phyloP scores from a whole-genome alignment of 2,113 vertebrate genomes.

The Cinclus mexicanus region DNA sequence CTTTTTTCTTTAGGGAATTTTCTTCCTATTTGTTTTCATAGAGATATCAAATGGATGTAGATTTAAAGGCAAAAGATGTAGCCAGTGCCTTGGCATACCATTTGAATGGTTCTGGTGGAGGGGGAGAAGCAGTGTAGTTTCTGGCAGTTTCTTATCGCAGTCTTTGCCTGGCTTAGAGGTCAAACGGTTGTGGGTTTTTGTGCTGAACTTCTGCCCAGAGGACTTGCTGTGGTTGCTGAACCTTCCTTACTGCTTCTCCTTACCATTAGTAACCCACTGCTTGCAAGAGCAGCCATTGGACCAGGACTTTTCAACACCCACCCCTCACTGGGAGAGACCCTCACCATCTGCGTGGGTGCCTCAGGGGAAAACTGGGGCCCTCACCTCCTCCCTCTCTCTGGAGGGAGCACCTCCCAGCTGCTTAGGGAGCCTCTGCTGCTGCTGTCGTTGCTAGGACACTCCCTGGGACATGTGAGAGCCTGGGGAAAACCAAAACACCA shows the following conservation, averaged over 20 bases:
- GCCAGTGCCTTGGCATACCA: background rate
- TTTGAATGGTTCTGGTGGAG: background rate
- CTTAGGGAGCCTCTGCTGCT: background rate
- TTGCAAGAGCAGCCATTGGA: background rate
- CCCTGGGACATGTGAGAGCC: background rate
- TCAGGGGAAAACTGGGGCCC: background rate
- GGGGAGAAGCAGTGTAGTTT: background rate
- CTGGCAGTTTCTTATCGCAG: background rate
- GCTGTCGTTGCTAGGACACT: background rate
- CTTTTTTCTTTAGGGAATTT: background rate
- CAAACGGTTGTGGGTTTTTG: background rate
- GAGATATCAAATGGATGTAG: background rate
- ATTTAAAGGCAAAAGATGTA: background rate
- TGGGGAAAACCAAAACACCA: background rate
- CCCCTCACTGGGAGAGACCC: background rate
- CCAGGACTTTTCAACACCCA: background rate
- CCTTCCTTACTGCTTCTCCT: background rate
- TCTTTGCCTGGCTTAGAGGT: background rate
- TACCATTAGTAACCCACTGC: background rate
- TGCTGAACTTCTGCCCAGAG: background rate
- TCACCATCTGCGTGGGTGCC: background rate
- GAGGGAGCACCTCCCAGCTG: background rate
- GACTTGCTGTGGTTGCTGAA: background rate
- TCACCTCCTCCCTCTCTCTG: background rate
- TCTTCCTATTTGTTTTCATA: background rate